A percentile compares a stretch with the other conserved stretches of the same genome.
phyloP scores from a whole-genome alignment of 2,797 vertebrate species.

The Rhynchotus rufescens region DNA sequence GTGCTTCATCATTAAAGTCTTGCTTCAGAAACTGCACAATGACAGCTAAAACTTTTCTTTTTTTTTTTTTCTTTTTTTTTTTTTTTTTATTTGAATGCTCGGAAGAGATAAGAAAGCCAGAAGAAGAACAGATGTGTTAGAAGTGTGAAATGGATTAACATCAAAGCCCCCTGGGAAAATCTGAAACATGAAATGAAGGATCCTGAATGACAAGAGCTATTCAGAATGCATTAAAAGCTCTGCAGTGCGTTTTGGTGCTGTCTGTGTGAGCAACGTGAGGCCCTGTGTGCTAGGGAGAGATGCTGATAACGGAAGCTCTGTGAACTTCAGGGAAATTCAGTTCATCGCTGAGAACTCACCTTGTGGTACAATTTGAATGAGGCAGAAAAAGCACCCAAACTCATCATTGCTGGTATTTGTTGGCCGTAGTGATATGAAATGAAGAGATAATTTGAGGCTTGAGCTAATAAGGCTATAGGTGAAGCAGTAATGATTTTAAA shows the following conservation, averaged over 20 bases:
- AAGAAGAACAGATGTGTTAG: constrained; percentile 83
- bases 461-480: neutral
- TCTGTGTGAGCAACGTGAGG: constrained; percentile 59
- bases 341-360: constrained; percentile 54
- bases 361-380: constrained; percentile 31
- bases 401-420: neutral
- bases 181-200: constrained; percentile 82
- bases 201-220: constrained; percentile 84
- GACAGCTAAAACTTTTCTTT: constrained; percentile 60
- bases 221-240: constrained; percentile 79
- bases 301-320: constrained; percentile 58
- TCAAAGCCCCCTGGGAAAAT: constrained; percentile 82
- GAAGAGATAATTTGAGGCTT: neutral
- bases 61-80: neutral
- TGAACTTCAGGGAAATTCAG: constrained; percentile 71
- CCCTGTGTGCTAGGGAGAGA: constrained; percentile 63
- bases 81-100: constrained; percentile 72
- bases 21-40: constrained; percentile 72
- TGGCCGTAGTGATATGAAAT: neutral
- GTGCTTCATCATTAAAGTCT: constrained; percentile 74
- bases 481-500: neutral
- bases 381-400: constrained; percentile 35
- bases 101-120: constrained; percentile 78
- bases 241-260: constrained; percentile 72
- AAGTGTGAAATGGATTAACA: constrained; percentile 85